Percentiles rank a stretch among this genome's conserved stretches.
Conservation (phyloP, 2,888 invertebrate species). For the Lampropteryx suffumata region DNA sequence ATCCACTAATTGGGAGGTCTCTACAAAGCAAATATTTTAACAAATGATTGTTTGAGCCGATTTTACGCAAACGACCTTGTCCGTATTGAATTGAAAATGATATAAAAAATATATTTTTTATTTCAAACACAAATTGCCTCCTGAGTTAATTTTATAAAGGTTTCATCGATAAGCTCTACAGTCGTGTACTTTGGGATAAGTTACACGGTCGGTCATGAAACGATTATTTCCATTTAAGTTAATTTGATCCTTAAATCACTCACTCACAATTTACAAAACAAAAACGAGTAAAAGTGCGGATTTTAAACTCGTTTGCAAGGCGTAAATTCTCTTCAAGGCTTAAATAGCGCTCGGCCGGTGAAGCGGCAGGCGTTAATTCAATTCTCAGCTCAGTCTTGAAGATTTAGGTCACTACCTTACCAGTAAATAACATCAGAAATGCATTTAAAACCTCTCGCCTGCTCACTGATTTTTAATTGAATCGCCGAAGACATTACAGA, state of each 20-base stretch:
- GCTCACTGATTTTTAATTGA: slow-evolving; percentile 14
- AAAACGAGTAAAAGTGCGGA: slow-evolving; percentile 1
- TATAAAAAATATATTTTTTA: slow-evolving; percentile 4
- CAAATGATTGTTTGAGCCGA: slow-evolving; percentile 16
- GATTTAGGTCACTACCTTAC: slow-evolving; percentile 32
- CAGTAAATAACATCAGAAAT: slow-evolving; percentile 33
- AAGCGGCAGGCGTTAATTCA: slow-evolving; percentile 29
- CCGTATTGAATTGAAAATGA: slow-evolving; percentile 4
- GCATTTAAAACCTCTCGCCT: slow-evolving; percentile 27
- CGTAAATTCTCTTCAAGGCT: slow-evolving; percentile 21
- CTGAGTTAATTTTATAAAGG: background rate
- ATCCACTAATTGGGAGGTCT: slow-evolving; percentile 16
- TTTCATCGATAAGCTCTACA: too few relatives aligned
- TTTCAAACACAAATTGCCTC: background rate
- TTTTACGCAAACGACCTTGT: slow-evolving; percentile 6
- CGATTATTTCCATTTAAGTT: too few relatives aligned
- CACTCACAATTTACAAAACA: background rate
- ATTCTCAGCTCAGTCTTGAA: slow-evolving; percentile 28
- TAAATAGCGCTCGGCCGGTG: slow-evolving; percentile 26
- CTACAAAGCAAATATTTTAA: slow-evolving; percentile 19
- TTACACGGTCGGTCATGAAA: too few relatives aligned
- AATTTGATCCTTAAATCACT: too few relatives aligned
- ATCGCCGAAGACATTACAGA: background rate
- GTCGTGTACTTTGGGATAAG: too few relatives aligned
- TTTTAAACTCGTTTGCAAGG: slow-evolving; percentile 10